Evolutionary conservation across 2,888 invertebrate genomes (phyloP), one percentile per base, ranked within the genome.

Genomic region (Synanthedon tipuliformis): DNA sequence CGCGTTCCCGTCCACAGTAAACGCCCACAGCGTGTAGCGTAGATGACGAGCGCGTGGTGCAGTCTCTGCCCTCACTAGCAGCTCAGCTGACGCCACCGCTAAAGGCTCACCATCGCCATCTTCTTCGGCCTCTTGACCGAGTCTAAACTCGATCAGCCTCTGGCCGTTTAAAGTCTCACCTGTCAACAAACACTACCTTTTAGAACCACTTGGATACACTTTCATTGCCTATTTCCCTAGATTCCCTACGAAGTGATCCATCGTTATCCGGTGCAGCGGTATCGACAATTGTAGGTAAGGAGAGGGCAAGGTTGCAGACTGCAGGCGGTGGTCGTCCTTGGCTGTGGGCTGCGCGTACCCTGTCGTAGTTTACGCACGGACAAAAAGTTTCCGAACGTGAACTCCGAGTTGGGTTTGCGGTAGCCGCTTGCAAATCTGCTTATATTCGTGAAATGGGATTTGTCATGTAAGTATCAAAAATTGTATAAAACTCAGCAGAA

Each of bases 91-190:
- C 61, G 92, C 91, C 61, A 96, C 94, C 61, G 91, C 88, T 61
- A 94, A 88, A 62, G 92, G 92, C 57, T 83, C 88, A 54, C 89
- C 87, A 55, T 75, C 74, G 48, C 50, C 50, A 27, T 13, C 50
- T 7, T 40, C 58, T 57, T 73, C 89, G 51, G 84, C 82, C 64
- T 91, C 91, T 61, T 89, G 89, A 60, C 91, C 90, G 69, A 94
- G 91, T 54, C 94, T 91, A 84, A 96, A 96, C 79, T 96, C 95
- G 64, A 96, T 89, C 65, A 96, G 88, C 55, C 94, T 92, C 79
- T 96, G 95, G 52, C 94, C 94, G 75, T 95, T 95, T 67, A 95
- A 88, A 69, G 92, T 91, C 64, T 92, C 91, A 68, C 96, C 96
- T 96, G 89, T 40, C 12, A 40, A 81, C 12, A 15, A 74, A 71